phyloP scores from a whole-genome alignment of 2,113 vertebrate species.

The Paradoxurus hermaphroditus region DNA sequence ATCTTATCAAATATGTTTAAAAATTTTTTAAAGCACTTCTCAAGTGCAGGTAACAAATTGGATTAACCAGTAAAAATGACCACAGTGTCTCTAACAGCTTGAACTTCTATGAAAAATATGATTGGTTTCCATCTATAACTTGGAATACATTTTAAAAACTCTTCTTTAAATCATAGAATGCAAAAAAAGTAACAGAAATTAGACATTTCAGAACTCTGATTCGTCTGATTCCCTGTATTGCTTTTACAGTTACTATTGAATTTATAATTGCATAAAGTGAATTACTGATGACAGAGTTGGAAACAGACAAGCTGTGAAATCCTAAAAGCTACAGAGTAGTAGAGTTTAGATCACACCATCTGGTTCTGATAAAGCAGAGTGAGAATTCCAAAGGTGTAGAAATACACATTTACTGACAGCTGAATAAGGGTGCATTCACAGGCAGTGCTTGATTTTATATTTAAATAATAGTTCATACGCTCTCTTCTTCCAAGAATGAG shows the following conservation, averaged over 20 bases:
- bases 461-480: neutral
- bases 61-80: neutral
- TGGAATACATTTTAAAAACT: conserved; percentile 1
- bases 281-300: neutral
- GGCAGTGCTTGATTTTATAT: neutral
- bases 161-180: neutral
- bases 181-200: neutral
- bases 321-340: neutral
- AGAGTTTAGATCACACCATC: neutral
- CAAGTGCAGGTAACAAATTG: neutral
- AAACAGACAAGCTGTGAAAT: neutral
- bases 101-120: neutral
- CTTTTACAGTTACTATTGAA: neutral
- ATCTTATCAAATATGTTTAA: neutral
- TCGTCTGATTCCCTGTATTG: neutral
- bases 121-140: neutral
- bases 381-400: neutral
- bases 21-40: neutral
- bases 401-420: neutral
- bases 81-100: neutral
- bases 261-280: neutral
- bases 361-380: neutral
- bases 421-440: neutral
- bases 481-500: neutral
- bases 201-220: neutral